Evolutionary conservation across 2,797 vertebrate genomes (phyloP), one percentile per base, ranked within the genome.

Genomic region (Stomatorhinus walkeri): DNA sequence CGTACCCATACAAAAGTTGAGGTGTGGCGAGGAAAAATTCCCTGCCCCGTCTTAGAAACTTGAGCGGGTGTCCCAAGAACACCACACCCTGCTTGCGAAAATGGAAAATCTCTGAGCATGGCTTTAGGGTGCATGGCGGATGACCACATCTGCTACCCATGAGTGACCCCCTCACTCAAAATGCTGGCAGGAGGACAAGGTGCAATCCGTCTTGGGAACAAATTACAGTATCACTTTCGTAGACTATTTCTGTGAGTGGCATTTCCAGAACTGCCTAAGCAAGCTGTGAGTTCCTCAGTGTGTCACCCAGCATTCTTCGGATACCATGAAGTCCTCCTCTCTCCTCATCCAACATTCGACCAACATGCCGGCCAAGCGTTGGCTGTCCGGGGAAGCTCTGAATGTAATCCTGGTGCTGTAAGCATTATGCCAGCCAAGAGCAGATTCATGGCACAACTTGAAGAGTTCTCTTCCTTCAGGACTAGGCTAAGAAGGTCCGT

Each of bases 191-290:
- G 8, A 49, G 48, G 46, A 51, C 43, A 12, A 84, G 43, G 81
- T 51, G 81, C n/a, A n/a, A 84, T 12, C n/a, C 22, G 22, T 22
- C 43, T 51, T 14, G 43, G 22, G 43, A 84, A 48, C 43, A 83
- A 83, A 83, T 48, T 48, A 48, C 43, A 22, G 81, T 51, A 49
- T 84, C 81, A 28, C 16, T 84, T 84, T 84, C 81, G 2, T 51
- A 22, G 81, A 49, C 43, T 84, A 84, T 84, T 84, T 51, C 48
- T 84, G 81, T 84, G 81, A 84, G 40, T 84, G 81, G 51, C 81
- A 84, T 84, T 84, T 84, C 81, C 28, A 24, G 81, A 51, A 84
- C 43, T 51, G 46, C 10, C 43, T 84, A 84, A 84, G 48, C 81
- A 84, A 84, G 81, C 81, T 84, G 81, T 51, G 43, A 84, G 81